These are phyloP conservation scores for Crossaster papposus DNA, from an alignment of 53 echinoderm and acorn worm genomes.

Conservation along the genomic window DNA sequence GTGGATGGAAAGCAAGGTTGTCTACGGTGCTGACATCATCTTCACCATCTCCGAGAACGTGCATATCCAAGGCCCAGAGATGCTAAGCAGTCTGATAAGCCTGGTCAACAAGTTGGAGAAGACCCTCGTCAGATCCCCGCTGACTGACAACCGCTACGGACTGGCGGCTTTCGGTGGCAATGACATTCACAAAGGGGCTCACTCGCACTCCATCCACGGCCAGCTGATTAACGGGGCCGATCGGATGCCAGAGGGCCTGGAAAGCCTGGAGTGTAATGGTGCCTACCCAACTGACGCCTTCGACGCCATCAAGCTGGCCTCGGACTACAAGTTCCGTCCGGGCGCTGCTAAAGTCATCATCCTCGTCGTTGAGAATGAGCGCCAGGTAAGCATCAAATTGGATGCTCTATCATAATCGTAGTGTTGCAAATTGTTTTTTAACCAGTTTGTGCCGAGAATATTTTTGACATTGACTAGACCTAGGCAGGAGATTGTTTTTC, in stretches of 20 bases:
- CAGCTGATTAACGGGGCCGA: constrained; percentile 27
- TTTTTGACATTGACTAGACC: too few species aligned
- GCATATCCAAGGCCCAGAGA: constrained; percentile 45
- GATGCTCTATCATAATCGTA: not conserved
- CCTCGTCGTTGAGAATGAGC: constrained; percentile 77
- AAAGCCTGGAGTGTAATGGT: constrained; percentile 78
- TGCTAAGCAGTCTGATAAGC: constrained; percentile 49
- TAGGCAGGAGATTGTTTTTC: too few species aligned
- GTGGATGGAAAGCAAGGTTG: constrained; percentile 46
- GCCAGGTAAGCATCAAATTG: constrained; percentile 73
- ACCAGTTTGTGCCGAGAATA: too few species aligned
- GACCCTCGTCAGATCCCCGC: constrained; percentile 45
- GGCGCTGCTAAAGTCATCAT: constrained; percentile 77
- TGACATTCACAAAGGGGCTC: constrained; percentile 64
- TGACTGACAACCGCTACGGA: constrained; percentile 71
- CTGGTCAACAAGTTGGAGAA: constrained; percentile 63
- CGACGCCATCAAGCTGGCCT: constrained; percentile 74
- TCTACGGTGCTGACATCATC: constrained; percentile 77
- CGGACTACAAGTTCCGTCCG: constrained; percentile 68
- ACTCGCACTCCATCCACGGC: constrained; percentile 73
- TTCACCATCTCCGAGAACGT: constrained; percentile 81
- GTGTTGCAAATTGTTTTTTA: not conserved
- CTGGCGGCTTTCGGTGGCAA: constrained; percentile 78
- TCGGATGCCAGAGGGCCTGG: constrained; percentile 52
- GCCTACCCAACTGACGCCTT: constrained; percentile 70